Evolutionary conservation across 2,888 invertebrate species (phyloP), one percentile per base, ranked within the genome.

Genomic region (Sisyra terminalis): DNA sequence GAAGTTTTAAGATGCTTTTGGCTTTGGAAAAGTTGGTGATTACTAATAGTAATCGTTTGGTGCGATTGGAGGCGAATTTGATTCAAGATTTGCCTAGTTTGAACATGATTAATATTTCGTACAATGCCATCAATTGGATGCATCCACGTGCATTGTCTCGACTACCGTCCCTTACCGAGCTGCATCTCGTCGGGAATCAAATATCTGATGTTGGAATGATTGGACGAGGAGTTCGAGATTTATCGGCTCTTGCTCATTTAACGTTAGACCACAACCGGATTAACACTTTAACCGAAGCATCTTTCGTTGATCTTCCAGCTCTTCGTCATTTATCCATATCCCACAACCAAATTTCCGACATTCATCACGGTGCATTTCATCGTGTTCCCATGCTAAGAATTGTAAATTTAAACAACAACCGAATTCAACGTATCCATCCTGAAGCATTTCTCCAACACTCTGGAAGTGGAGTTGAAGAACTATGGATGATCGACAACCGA

Each of bases 191-290:
- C 10, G 71, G 77, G 39, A 89, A 89, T 55, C 70, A 72, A 50
- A 74, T 89, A 49, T 66, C 70, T 8, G 87, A 88, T 55, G 83
- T 84, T 9, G 74, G 75, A n/a, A 79, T 86, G 74, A 70, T 88
- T 8, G 87, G 88, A 3, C 70, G 83, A 50, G 79, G 79, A 9
- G 71, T 78, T 10, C 71, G 81, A 56, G 87, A 86, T 53, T 64
- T 88, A 39, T 76, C 78, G n/a, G 70, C 72, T 45, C 58, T 89
- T 24, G 73, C 80, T 40, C 69, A 71, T 17, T 58, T 89, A 29
- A 71, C 78, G 45, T 60, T 89, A 10, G 82, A 82, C 53, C 60
- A 72, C 43, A 89, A 89, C 55, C 62, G 68, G 18, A 77, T 88
- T 41, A 75, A 73, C 45, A 71, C 75, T 48, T 62, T 89, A 29